phyloP scores from a whole-genome alignment of 2,113 vertebrate species.

The Dolichotis patagonum region DNA sequence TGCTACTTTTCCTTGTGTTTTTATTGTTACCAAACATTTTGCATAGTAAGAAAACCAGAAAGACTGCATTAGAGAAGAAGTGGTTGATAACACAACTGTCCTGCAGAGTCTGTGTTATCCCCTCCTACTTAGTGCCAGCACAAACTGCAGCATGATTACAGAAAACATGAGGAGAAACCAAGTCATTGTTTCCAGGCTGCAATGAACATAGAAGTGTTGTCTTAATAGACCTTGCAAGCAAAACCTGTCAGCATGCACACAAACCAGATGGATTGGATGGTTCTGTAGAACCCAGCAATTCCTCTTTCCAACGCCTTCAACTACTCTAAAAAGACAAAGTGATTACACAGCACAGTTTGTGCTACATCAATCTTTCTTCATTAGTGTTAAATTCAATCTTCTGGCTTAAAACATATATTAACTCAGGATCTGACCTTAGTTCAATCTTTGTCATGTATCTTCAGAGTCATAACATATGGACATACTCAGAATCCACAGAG shows the following conservation, averaged over 20 bases:
- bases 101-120: background rate
- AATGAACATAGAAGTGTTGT: rapidly evolving
- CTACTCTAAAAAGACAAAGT: background rate
- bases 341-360: rapidly evolving
- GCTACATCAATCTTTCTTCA: background rate
- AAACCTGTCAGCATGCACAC: rapidly evolving
- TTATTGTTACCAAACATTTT: background rate
- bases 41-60: background rate
- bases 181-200: background rate
- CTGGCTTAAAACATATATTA: background rate
- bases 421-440: background rate
- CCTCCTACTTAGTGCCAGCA: background rate
- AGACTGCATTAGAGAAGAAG: background rate
- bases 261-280: background rate
- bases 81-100: rapidly evolving
- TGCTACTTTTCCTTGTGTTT: background rate
- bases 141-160: rapidly evolving
- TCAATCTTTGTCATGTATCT: background rate
- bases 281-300: rapidly evolving
- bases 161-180: background rate
- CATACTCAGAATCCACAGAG: background rate
- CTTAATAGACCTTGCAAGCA: rapidly evolving
- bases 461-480: rapidly evolving
- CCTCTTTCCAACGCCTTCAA: background rate
- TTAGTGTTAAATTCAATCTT: background rate